phyloP scores from a whole-genome alignment of 2,888 invertebrate species.

The Pyralis farinalis region DNA sequence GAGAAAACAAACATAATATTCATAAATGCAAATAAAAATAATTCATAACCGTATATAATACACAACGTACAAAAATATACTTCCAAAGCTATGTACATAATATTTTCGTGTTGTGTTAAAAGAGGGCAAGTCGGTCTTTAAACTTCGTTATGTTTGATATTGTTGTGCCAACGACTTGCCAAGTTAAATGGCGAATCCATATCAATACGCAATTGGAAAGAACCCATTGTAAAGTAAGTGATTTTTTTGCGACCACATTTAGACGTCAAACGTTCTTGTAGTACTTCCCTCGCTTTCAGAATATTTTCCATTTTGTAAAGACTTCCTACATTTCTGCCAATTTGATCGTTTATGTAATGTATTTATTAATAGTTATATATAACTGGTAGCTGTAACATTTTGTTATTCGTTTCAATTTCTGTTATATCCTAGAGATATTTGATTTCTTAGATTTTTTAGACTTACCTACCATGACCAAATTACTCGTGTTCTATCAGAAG shows the following conservation, averaged over 20 bases:
- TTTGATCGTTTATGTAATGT: neutral
- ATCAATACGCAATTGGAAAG: slow-evolving; percentile 60
- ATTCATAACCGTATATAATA: no score
- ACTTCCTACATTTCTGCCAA: neutral
- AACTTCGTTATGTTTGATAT: slow-evolving; percentile 42
- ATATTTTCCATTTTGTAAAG: neutral
- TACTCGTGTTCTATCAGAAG: no score
- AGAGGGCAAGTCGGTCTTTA: slow-evolving; percentile 13
- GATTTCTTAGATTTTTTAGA: no score
- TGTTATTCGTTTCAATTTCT: neutral
- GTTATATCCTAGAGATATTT: no score
- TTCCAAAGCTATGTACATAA: neutral
- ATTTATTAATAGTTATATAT: no score
- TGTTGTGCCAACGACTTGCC: slow-evolving; percentile 36
- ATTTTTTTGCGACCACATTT: slow-evolving; percentile 36
- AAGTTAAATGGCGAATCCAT: slow-evolving; percentile 58
- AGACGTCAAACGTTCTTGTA: slow-evolving; percentile 26
- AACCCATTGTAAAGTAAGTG: slow-evolving; percentile 49
- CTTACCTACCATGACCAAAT: no score
- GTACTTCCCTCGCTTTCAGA: neutral
- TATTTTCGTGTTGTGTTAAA: slow-evolving; percentile 11
- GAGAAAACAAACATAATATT: no score
- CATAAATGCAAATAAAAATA: no score
- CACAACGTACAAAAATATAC: no score
- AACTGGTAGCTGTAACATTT: no score